Conservation (phyloP, 1,140 invertebrate species). For the Nymphalis io region DNA sequence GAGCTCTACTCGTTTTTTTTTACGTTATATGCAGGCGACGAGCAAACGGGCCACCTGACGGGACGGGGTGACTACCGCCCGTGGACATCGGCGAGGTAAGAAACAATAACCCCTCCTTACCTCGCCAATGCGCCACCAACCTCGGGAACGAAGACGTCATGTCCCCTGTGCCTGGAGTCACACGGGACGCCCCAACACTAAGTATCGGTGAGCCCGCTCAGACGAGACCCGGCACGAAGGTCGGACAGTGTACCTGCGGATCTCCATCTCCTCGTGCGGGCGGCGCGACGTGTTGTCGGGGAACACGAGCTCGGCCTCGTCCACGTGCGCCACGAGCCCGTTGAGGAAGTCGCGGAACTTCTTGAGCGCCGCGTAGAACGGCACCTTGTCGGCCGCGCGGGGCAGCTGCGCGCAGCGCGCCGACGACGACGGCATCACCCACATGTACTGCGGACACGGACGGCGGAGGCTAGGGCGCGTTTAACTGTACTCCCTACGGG, state of each 20-base stretch:
- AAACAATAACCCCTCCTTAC: too few species aligned
- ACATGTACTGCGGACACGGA: slow-evolving; percentile 89
- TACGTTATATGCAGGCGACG: too few species aligned
- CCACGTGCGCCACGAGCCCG: slow-evolving; percentile 91
- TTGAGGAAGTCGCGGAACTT: slow-evolving; percentile 97
- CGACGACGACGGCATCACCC: slow-evolving; percentile 99
- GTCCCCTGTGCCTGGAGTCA: too few species aligned
- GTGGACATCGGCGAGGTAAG: too few species aligned
- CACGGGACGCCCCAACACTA: too few species aligned
- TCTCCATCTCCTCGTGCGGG: slow-evolving; percentile 81
- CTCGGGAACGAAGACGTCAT: too few species aligned
- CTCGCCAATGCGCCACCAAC: too few species aligned
- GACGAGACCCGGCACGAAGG: neutral
- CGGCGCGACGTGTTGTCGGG: slow-evolving; percentile 83
- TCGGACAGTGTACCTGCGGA: slow-evolving; percentile 68
- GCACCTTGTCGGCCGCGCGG: slow-evolving; percentile 97
- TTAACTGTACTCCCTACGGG: too few species aligned
- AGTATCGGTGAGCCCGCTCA: neutral
- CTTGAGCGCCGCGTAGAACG: slow-evolving; percentile 96
- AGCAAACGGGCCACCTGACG: too few species aligned
- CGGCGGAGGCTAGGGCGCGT: neutral
- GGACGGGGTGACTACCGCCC: too few species aligned
- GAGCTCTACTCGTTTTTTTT: too few species aligned
- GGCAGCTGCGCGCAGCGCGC: slow-evolving; percentile 97
- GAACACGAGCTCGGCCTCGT: slow-evolving; percentile 96